A percentile compares a stretch with the other conserved stretches of the same genome.
These are phyloP conservation scores for Erythrocercus mccallii DNA, from an alignment of 2,113 vertebrate genomes.

Conservation along the genomic window DNA sequence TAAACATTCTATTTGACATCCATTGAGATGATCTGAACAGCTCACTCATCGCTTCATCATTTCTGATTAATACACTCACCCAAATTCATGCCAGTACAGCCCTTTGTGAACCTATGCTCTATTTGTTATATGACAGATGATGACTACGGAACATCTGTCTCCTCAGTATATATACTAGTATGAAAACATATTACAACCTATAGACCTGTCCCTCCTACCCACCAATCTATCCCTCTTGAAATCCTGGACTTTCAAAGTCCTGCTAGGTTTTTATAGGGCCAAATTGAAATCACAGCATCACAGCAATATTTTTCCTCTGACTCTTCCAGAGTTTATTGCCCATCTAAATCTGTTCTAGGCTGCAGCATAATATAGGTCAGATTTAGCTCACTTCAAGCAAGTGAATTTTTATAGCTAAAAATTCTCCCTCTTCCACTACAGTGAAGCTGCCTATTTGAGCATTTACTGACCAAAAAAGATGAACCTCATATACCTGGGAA, in stretches of 20 bases:
- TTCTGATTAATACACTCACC: background rate
- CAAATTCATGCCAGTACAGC: background rate
- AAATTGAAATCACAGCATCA: background rate
- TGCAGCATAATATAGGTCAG: background rate
- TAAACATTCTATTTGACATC: background rate
- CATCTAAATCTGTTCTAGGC: background rate
- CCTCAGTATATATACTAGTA: background rate
- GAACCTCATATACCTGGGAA: background rate
- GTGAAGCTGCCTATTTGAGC: background rate
- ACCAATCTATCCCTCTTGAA: background rate
- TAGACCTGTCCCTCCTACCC: background rate
- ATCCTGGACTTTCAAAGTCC: background rate
- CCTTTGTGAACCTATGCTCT: background rate
- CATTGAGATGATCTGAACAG: background rate
- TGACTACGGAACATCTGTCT: background rate
- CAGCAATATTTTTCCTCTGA: background rate
- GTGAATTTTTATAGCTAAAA: background rate
- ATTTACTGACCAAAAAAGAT: background rate
- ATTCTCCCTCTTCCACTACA: background rate
- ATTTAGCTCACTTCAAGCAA: background rate
- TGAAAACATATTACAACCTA: background rate
- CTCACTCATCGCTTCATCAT: conserved; percentile 34
- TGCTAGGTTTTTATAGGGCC: background rate
- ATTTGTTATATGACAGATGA: background rate
- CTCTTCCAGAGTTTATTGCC: background rate